These are phyloP conservation scores for Alaudala cheleensis DNA, from an alignment of 2,113 vertebrate species.

Conservation along the genomic window DNA sequence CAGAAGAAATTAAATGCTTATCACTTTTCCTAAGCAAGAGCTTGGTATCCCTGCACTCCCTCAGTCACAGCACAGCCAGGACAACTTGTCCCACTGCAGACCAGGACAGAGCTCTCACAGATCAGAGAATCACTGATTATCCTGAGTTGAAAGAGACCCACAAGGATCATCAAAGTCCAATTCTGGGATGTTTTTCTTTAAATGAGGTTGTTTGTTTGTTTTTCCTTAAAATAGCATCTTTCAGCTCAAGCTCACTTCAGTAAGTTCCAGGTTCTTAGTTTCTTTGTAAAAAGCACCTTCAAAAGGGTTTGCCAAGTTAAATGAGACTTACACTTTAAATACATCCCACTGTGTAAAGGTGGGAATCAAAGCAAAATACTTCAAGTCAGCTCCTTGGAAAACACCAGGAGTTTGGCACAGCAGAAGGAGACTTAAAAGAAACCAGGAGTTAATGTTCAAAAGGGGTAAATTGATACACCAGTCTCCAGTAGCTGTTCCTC, in stretches of 20 bases:
- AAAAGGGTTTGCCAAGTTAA: background rate
- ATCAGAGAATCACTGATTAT: background rate
- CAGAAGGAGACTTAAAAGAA: background rate
- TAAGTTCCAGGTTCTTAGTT: background rate
- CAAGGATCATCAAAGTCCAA: background rate
- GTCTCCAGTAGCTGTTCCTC: background rate
- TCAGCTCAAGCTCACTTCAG: background rate
- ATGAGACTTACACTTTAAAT: background rate
- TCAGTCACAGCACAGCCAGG: background rate
- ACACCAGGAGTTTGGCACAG: background rate
- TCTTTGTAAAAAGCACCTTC: background rate
- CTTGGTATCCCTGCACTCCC: background rate
- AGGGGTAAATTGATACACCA: background rate
- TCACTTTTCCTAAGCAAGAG: background rate
- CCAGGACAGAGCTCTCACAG: background rate
- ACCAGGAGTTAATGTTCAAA: background rate
- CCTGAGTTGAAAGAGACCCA: background rate
- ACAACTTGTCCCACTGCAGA: background rate
- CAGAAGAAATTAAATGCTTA: background rate
- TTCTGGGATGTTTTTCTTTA: background rate
- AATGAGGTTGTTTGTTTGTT: background rate
- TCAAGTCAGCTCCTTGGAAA: background rate
- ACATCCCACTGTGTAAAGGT: background rate
- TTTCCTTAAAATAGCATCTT: background rate
- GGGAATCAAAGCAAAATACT: background rate